A percentile compares a stretch with the other conserved stretches of the same genome.
These are phyloP conservation scores for Sula dactylatra DNA, from an alignment of 2,113 vertebrate species.

Conservation along the genomic window DNA sequence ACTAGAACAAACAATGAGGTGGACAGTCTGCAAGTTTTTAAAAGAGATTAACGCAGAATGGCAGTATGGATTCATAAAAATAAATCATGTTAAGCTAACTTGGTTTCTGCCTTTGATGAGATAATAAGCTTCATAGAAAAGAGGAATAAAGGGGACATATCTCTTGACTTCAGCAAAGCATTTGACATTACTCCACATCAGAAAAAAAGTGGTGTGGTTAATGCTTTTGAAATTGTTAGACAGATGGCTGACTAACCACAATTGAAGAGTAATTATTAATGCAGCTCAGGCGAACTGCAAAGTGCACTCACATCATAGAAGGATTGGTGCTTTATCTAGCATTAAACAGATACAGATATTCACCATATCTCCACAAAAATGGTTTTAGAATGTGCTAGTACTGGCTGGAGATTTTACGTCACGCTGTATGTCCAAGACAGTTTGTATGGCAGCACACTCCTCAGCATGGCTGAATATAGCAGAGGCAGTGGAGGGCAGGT, in stretches of 20 bases:
- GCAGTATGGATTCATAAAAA: slow-evolving; percentile 16
- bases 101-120: slow-evolving; percentile 54
- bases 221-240: slow-evolving; percentile 48
- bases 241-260: slow-evolving; percentile 42
- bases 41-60: background rate
- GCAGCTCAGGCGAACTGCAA: slow-evolving; percentile 24
- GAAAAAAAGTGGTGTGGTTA: background rate
- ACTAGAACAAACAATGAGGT: background rate
- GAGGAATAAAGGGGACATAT: slow-evolving; percentile 41
- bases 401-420: background rate
- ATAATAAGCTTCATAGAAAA: slow-evolving; percentile 58
- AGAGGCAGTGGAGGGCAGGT: background rate
- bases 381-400: background rate
- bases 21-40: background rate
- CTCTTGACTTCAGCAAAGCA: slow-evolving; percentile 55
- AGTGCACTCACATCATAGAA: background rate
- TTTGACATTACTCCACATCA: slow-evolving; percentile 47
- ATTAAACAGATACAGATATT: background rate
- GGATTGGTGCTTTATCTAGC: background rate
- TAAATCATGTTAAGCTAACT: slow-evolving; percentile 41
- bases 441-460: background rate
- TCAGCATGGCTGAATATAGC: background rate
- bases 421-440: background rate
- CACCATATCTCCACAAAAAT: background rate
- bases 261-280: slow-evolving; percentile 30